Evolutionary conservation across 2,797 vertebrate species (phyloP).

Genomic region (Nannoperca australis): DNA sequence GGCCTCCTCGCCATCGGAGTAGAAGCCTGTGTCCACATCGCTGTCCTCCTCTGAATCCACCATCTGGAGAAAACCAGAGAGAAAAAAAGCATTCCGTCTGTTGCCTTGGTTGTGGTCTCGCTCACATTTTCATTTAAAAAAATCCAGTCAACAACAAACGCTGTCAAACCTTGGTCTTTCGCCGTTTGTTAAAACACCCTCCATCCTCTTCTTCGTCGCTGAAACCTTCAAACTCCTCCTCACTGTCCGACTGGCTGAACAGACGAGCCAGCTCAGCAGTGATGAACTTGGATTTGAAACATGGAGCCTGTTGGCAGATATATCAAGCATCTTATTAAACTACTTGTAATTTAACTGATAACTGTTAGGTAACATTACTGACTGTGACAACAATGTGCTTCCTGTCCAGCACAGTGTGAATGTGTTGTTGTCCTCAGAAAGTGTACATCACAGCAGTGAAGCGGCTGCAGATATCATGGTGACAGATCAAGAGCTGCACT

Average conservation of each 20-base stretch:
- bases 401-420: not conserved
- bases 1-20: conserved; percentile 82
- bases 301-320: conserved; percentile 74
- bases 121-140: not conserved
- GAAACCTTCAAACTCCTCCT: conserved; percentile 92
- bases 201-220: conserved; percentile 72
- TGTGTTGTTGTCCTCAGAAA: not conserved
- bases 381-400: not conserved
- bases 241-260: conserved; percentile 93
- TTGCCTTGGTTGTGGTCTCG: not conserved
- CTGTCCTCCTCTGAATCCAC: conserved; percentile 80
- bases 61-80: conserved; percentile 65
- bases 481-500: not conserved
- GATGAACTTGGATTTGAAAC: conserved; percentile 87
- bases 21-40: conserved; percentile 76
- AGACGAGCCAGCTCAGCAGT: conserved; percentile 88
- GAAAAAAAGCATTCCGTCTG: not conserved
- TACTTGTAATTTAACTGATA: not conserved
- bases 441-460: not conserved
- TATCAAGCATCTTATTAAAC: not conserved
- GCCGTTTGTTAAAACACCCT: conserved; percentile 40
- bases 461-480: not conserved
- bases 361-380: not conserved
- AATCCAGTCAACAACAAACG: not conserved
- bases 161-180: conserved; percentile 75